Percentiles rank a stretch among this genome's conserved stretches.
Evolutionary conservation across 2,888 invertebrate genomes (phyloP).

Genomic region (Uloborus plumipes): DNA sequence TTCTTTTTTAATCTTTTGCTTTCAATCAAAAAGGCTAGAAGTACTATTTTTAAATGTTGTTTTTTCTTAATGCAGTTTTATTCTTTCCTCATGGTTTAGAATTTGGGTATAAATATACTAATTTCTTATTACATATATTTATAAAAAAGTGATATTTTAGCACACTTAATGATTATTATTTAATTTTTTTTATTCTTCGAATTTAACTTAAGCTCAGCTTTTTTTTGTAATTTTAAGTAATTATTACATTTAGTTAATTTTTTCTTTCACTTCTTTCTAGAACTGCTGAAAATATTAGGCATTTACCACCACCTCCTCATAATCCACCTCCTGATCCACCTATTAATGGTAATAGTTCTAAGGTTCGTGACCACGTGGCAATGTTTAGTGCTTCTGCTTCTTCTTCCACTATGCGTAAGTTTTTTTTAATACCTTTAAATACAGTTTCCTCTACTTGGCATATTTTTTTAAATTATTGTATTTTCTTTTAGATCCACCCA

Average conservation of each 20-base stretch:
- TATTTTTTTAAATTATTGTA: background rate
- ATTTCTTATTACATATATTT: no score
- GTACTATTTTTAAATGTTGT: no score
- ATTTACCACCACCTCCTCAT: conserved; percentile 77
- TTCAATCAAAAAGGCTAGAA: background rate
- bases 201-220: background rate
- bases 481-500: conserved; percentile 32
- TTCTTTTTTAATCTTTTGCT: background rate
- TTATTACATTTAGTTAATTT: background rate
- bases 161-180: background rate
- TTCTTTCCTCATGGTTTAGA: no score
- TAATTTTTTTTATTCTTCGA: background rate
- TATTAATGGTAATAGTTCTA: conserved; percentile 71
- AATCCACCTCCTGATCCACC: conserved; percentile 77
- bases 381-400: conserved; percentile 61
- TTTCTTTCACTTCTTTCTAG: conserved; percentile 14
- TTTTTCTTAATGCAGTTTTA: no score
- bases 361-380: conserved; percentile 74
- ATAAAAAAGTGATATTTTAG: no score
- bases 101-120: no score
- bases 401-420: conserved; percentile 47
- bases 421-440: background rate
- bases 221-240: background rate
- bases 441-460: no score
- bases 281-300: conserved; percentile 39